Percentiles rank a stretch among this genome's conserved stretches.
Conservation (phyloP, 2,888 invertebrate genomes). For the Cylloceria caligata region DNA sequence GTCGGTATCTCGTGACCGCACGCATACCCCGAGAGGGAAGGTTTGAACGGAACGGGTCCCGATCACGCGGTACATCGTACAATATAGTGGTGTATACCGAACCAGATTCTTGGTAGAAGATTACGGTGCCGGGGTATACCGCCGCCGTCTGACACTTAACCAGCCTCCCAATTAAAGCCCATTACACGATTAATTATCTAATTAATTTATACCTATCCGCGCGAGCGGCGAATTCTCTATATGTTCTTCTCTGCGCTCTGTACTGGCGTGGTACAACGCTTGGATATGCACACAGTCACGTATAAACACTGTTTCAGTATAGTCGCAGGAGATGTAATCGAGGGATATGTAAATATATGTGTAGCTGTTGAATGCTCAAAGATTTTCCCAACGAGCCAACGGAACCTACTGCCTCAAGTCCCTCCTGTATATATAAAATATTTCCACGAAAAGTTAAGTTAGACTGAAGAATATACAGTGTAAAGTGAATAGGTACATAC, state of each 20-base stretch:
- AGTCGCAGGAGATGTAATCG: slow-evolving; percentile 56
- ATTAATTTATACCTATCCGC: slow-evolving; percentile 82
- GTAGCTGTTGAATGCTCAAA: slow-evolving; percentile 21
- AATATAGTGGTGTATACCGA: slow-evolving; percentile 54
- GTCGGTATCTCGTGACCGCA: slow-evolving; percentile 35
- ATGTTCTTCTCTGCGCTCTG: slow-evolving; percentile 42
- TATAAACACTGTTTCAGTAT: neutral
- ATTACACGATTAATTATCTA: slow-evolving; percentile 84
- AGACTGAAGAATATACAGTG: slow-evolving; percentile 12
- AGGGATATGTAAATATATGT: slow-evolving; percentile 47
- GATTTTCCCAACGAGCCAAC: slow-evolving; percentile 54
- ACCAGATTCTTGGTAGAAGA: slow-evolving; percentile 74
- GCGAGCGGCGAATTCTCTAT: slow-evolving; percentile 59
- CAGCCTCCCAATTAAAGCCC: slow-evolving; percentile 83
- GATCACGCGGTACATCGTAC: slow-evolving; percentile 46
- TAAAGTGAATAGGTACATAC: slow-evolving; percentile 10
- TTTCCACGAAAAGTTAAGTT: slow-evolving; percentile 59
- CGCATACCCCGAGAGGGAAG: slow-evolving; percentile 66
- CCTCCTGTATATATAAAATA: slow-evolving; percentile 3
- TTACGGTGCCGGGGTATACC: slow-evolving; percentile 68
- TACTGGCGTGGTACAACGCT: slow-evolving; percentile 18
- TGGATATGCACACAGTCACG: slow-evolving; percentile 2
- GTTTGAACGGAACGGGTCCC: slow-evolving; percentile 43
- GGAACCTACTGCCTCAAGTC: neutral
- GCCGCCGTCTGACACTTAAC: slow-evolving; percentile 82